Evolutionary conservation across 2,113 vertebrate species (phyloP).

Genomic region (Silurus asotus): DNA sequence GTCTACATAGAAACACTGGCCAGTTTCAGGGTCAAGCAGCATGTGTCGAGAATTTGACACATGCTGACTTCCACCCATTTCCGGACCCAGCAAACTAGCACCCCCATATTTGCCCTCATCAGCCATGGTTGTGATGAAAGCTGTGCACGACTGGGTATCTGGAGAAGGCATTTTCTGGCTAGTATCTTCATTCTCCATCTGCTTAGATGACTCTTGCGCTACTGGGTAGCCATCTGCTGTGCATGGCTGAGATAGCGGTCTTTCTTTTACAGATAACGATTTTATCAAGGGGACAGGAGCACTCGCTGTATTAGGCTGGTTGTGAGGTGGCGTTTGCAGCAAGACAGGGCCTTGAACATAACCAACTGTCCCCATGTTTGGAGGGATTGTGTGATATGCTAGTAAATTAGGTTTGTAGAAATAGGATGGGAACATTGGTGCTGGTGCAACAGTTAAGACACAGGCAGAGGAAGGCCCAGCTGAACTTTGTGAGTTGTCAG

Average conservation of each 20-base stretch:
- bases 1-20: constrained; percentile 78
- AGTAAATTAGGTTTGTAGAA: constrained; percentile 48
- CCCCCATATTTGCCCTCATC: constrained; percentile 40
- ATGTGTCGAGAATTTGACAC: constrained; percentile 62
- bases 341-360: constrained; percentile 54
- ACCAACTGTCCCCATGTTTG: constrained; percentile 49
- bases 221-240: not conserved
- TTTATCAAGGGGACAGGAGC: constrained; percentile 44
- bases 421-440: constrained; percentile 43
- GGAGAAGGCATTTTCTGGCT: constrained; percentile 8
- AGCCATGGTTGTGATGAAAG: constrained; percentile 43
- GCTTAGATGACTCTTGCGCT: constrained; percentile 4
- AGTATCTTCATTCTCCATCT: constrained; percentile 8
- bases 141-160: constrained; percentile 29
- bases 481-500: constrained; percentile 39
- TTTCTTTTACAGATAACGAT: constrained; percentile 42
- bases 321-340: constrained; percentile 41
- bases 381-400: constrained; percentile 42
- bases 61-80: constrained; percentile 23
- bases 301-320: constrained; percentile 26
- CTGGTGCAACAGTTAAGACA: constrained; percentile 49
- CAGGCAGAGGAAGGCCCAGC: constrained; percentile 47
- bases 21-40: constrained; percentile 78
- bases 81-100: constrained; percentile 25
- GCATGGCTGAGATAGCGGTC: not conserved